A percentile compares a stretch with the other conserved stretches of the same genome.
phyloP scores from a whole-genome alignment of 1,140 invertebrate species.

The Drosophila lacteicornis region DNA sequence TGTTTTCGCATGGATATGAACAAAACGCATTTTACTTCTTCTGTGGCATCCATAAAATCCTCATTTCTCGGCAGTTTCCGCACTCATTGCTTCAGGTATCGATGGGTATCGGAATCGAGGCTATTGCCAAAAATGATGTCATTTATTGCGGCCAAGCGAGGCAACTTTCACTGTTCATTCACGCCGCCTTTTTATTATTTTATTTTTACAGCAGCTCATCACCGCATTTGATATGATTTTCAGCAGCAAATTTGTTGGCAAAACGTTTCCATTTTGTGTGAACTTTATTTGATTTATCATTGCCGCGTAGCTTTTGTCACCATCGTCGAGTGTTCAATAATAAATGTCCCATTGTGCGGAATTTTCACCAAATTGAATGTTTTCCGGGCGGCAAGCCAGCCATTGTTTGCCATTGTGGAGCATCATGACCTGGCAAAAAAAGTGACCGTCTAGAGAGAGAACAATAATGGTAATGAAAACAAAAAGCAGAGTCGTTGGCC shows the following conservation, averaged over 20 bases:
- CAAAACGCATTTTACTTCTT: slow-evolving; percentile 32
- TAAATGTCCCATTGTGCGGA: slow-evolving; percentile 35
- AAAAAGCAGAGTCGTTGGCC: slow-evolving; percentile 42
- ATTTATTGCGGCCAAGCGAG: slow-evolving; percentile 72
- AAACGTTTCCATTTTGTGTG: slow-evolving; percentile 29
- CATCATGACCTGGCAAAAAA: slow-evolving; percentile 49
- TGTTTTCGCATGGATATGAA: slow-evolving; percentile 59
- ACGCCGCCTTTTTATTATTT: slow-evolving; percentile 21
- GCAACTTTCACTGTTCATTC: slow-evolving; percentile 73
- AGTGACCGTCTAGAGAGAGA: slow-evolving; percentile 24
- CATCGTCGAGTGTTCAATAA: slow-evolving; percentile 20
- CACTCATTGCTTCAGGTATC: slow-evolving; percentile 33
- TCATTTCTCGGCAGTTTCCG: slow-evolving; percentile 18
- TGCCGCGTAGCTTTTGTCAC: slow-evolving; percentile 17
- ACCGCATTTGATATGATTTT: slow-evolving; percentile 58
- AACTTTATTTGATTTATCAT: slow-evolving; percentile 26
- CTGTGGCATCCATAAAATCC: slow-evolving; percentile 33
- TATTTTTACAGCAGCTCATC: slow-evolving; percentile 24
- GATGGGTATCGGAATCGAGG: slow-evolving; percentile 40
- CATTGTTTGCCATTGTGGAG: slow-evolving; percentile 26
- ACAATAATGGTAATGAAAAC: slow-evolving; percentile 69
- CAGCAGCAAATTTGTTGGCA: slow-evolving; percentile 31
- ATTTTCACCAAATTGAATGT: slow-evolving; percentile 46
- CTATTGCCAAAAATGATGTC: slow-evolving; percentile 75
- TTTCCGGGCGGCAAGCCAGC: slow-evolving; percentile 1